Base-by-base conservation (phyloP, 2,888 invertebrate genomes). In the Trissonchulus latispiculum region DNA sequence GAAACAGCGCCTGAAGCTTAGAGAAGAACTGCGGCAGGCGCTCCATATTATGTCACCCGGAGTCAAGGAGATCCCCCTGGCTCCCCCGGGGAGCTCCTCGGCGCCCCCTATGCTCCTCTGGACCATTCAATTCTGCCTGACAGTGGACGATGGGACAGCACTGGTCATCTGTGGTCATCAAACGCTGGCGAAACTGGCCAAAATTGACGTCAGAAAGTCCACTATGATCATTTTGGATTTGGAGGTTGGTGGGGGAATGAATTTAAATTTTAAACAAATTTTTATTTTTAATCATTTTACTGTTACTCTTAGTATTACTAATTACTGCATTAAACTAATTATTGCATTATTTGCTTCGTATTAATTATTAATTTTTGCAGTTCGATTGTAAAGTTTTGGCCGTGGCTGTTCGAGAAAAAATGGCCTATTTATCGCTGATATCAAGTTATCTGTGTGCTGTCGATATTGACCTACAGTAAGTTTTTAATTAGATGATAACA, bases 341-440 rank as follows among this genome's bases (percentile, higher is more conserved):
- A n/a, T n/a, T n/a, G n/a, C n/a, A n/a, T n/a, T n/a, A n/a, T n/a
- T n/a, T n/a, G n/a, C n/a, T n/a, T n/a, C n/a, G n/a, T n/a, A n/a
- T n/a, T n/a, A n/a, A n/a, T n/a, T n/a, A 28, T 37, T 33, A 48
- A 33, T 37, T 72, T 28, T 77, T 78, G 1, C 78, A 84, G 84
- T 82, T 86, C 77, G 85, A 86, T 76, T 84, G 85, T 66, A 83
- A 85, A 23, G 82, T 86, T 18, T 83, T 85, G 80, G 85, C 85
- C 71, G 82, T 85, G 72, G 79, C 81, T 3, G 77, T 85, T 62
- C 79, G 80, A 18, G 77, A 80, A 8, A 79, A 83, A 33, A 80
- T 86, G 73, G 79, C 85, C 32, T 80, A 85, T 72, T 84, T 86
- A 32, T 84, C 85, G 18, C 81, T 86, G 36, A 78, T 82, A 33